These are phyloP conservation scores for Neodiprion fabricii DNA, from an alignment of 1,140 invertebrate genomes.

Conservation along the genomic window DNA sequence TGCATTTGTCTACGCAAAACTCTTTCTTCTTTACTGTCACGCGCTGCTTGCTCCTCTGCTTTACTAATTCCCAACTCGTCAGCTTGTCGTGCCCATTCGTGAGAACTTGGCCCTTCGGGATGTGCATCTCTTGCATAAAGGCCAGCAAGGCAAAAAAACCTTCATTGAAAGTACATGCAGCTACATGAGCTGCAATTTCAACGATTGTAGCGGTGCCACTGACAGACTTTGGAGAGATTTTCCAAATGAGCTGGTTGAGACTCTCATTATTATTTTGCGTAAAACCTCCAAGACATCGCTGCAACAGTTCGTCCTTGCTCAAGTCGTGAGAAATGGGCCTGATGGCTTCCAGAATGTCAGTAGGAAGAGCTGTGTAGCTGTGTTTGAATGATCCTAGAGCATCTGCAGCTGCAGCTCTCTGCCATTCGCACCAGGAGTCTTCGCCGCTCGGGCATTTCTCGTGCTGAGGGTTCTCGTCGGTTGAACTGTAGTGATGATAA, in stretches of 20 bases:
- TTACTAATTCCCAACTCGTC: constrained; percentile 22
- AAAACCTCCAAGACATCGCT: constrained; percentile 32
- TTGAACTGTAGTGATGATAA: constrained; percentile 28
- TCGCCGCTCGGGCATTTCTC: constrained; percentile 33
- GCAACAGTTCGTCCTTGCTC: constrained; percentile 27
- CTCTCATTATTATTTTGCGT: constrained; percentile 38
- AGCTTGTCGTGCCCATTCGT: constrained; percentile 24
- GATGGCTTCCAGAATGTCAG: constrained; percentile 22
- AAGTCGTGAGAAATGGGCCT: constrained; percentile 28
- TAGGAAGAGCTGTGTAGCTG: background rate
- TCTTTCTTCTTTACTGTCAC: constrained; percentile 24
- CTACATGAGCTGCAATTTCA: constrained; percentile 20
- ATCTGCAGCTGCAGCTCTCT: constrained; percentile 32
- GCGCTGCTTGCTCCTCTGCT: constrained; percentile 23
- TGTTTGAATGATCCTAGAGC: constrained; percentile 30
- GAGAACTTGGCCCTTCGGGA: constrained; percentile 21
- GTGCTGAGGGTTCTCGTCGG: constrained; percentile 16
- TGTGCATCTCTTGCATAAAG: constrained; percentile 23
- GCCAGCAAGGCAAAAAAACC: constrained; percentile 19
- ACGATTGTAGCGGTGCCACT: constrained; percentile 19
- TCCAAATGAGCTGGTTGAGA: constrained; percentile 35
- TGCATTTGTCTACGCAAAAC: constrained; percentile 24
- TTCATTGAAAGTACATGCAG: constrained; percentile 24
- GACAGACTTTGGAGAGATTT: constrained; percentile 28
- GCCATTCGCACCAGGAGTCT: constrained; percentile 44